phyloP scores from a whole-genome alignment of 2,113 vertebrate species.

The Aptenodytes forsteri region DNA sequence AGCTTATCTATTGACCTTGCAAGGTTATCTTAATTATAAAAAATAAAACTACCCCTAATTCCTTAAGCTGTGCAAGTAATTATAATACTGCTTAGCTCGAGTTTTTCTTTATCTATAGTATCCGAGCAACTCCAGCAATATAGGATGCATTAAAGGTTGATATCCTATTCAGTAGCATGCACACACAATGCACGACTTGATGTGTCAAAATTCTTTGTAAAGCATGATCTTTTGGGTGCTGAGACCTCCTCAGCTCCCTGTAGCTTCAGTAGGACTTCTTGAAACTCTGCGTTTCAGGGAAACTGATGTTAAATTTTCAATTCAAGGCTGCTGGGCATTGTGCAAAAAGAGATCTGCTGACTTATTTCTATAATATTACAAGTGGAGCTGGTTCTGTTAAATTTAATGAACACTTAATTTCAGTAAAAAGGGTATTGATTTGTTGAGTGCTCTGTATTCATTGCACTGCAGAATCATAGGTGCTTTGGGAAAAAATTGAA shows the following conservation, averaged over 20 bases:
- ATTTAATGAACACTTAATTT: background rate
- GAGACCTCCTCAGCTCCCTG: background rate
- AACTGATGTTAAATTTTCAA: background rate
- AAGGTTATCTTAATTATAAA: slow-evolving; percentile 47
- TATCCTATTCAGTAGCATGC: background rate
- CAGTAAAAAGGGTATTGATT: background rate
- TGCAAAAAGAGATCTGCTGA: background rate
- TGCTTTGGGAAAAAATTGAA: background rate
- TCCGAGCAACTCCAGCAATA: background rate
- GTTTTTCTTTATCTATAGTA: background rate
- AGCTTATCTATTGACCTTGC: slow-evolving; percentile 31
- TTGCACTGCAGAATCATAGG: background rate
- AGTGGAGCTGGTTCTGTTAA: background rate
- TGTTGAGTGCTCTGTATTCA: background rate
- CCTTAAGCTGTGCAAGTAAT: slow-evolving; percentile 10
- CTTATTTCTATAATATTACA: background rate
- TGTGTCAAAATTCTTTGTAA: background rate
- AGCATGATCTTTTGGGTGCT: background rate
- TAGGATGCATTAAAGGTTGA: background rate
- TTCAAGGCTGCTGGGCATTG: background rate
- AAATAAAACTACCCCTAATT: slow-evolving; percentile 14
- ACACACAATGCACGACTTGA: background rate
- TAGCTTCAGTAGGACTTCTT: background rate
- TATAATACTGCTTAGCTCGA: background rate
- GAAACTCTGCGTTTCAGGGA: background rate